Conservation (phyloP, 1,140 invertebrate species). For the Drosophila insularis region DNA sequence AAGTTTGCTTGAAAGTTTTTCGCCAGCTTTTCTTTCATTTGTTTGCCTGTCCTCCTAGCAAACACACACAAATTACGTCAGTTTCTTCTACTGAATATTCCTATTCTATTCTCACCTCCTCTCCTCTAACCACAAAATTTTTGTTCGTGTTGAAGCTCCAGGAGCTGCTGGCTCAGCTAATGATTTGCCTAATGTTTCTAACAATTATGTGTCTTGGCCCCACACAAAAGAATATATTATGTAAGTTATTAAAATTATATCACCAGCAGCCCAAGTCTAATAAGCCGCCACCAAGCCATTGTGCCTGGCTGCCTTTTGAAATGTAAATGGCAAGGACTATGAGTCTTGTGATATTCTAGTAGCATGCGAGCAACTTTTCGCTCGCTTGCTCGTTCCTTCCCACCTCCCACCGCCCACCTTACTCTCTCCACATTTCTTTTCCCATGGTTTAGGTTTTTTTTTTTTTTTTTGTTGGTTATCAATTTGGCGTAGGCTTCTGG, state of each 20-base stretch:
- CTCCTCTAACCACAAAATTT: no score
- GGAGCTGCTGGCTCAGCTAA: slow-evolving; percentile 53
- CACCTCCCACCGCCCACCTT: neutral
- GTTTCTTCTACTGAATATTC: slow-evolving; percentile 12
- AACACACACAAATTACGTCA: slow-evolving; percentile 69
- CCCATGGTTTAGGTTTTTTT: slow-evolving; percentile 33
- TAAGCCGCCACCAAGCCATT: slow-evolving; percentile 55
- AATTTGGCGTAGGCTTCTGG: slow-evolving; percentile 69
- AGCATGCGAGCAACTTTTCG: slow-evolving; percentile 46
- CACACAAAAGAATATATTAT: slow-evolving; percentile 80
- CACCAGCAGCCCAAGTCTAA: slow-evolving; percentile 68
- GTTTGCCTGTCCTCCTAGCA: slow-evolving; percentile 34
- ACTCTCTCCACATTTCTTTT: neutral
- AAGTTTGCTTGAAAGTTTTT: slow-evolving; percentile 42
- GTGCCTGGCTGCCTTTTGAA: slow-evolving; percentile 66
- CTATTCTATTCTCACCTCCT: neutral
- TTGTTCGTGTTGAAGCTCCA: neutral
- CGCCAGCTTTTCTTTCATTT: slow-evolving; percentile 36
- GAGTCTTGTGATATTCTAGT: slow-evolving; percentile 40
- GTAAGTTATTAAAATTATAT: slow-evolving; percentile 80
- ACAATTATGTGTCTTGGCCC: slow-evolving; percentile 71
- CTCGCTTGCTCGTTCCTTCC: neutral
- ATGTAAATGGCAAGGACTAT: slow-evolving; percentile 71
- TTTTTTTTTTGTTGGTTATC: slow-evolving; percentile 71
- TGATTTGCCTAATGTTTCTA: slow-evolving; percentile 80